Conservation (phyloP, 1,140 invertebrate genomes). For the Calliopsis andreniformis region DNA sequence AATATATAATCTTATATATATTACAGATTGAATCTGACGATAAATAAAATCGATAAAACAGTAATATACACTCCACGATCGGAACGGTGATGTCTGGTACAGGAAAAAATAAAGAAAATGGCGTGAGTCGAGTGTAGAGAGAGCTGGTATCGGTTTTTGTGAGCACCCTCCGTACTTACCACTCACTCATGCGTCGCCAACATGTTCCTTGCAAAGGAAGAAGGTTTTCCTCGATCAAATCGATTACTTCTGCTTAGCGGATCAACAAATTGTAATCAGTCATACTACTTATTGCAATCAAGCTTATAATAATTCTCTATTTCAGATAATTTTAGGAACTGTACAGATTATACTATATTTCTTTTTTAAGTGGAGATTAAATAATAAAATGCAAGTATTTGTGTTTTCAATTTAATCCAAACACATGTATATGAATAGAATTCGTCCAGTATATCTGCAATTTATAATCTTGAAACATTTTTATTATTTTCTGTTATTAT, state of each 20-base stretch:
- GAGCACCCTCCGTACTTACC: slow-evolving; percentile 79
- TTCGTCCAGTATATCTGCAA: too few species aligned
- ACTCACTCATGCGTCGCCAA: slow-evolving; percentile 78
- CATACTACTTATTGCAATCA: neutral
- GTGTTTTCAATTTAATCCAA: too few species aligned
- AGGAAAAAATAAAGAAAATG: slow-evolving; percentile 63
- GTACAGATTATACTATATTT: neutral
- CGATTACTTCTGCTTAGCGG: slow-evolving; percentile 46
- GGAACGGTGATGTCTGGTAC: slow-evolving; percentile 14
- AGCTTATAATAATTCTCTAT: neutral
- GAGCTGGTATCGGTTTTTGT: slow-evolving; percentile 64
- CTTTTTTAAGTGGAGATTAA: neutral
- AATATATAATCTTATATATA: neutral
- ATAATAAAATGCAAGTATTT: neutral
- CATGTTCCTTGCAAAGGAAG: slow-evolving; percentile 78
- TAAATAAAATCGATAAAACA: neutral
- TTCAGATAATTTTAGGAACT: neutral
- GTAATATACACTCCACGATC: slow-evolving; percentile 32
- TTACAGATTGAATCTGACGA: neutral
- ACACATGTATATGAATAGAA: too few species aligned
- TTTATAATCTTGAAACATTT: too few species aligned
- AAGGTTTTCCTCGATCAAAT: slow-evolving; percentile 64
- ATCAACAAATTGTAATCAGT: neutral
- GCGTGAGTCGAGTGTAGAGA: slow-evolving; percentile 74
- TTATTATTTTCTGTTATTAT: too few species aligned